Percentiles rank a stretch among this genome's conserved stretches.
These are phyloP conservation scores for Mystacides longicornis DNA, from an alignment of 2,888 invertebrate species.

Conservation along the genomic window DNA sequence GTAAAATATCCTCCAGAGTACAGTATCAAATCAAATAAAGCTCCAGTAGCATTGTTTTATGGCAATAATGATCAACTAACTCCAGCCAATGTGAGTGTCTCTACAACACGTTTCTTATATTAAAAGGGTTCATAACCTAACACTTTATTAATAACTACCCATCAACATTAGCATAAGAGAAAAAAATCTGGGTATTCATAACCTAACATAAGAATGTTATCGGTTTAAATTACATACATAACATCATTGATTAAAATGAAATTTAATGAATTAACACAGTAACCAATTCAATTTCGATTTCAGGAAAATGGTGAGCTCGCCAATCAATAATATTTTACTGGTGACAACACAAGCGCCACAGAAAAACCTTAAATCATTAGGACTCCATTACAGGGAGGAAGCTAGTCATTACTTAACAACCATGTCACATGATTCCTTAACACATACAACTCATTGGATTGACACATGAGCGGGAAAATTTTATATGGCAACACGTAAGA, in stretches of 20 bases:
- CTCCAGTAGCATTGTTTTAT: slow-evolving; percentile 54
- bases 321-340: slow-evolving; percentile 28
- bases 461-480: neutral
- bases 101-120: neutral
- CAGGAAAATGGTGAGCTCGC: slow-evolving; percentile 20
- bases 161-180: too few species aligned
- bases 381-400: slow-evolving; percentile 42
- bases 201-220: too few species aligned
- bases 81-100: slow-evolving; percentile 5
- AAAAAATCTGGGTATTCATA: too few species aligned
- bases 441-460: slow-evolving; percentile 11
- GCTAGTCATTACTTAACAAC: slow-evolving; percentile 35
- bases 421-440: slow-evolving; percentile 32
- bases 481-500: neutral
- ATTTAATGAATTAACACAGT: neutral
- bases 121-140: neutral
- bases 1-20: slow-evolving; percentile 49
- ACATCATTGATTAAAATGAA: neutral
- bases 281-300: slow-evolving; percentile 7
- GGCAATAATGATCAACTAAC: slow-evolving; percentile 54
- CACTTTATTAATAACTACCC: too few species aligned
- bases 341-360: slow-evolving; percentile 33
- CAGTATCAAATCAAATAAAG: slow-evolving; percentile 49
- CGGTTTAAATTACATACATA: too few species aligned
- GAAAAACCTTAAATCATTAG: slow-evolving; percentile 18